Evolutionary conservation across 1,140 invertebrate species (phyloP), one percentile per base, ranked within the genome.

Genomic region (Anastatus disparis): DNA sequence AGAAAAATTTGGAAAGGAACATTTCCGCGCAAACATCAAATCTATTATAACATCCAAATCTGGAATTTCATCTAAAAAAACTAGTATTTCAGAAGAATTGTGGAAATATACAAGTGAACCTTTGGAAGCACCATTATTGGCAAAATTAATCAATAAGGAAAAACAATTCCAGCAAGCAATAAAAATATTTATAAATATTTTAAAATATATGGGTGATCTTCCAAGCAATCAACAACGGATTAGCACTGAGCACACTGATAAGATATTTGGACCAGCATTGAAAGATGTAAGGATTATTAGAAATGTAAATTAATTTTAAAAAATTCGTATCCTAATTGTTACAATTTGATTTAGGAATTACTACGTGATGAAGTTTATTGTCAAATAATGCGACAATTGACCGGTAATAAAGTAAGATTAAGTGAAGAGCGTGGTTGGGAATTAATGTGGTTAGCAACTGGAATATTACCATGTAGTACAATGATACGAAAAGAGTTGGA

Each of bases 131-230:
- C 95, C 96, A 0, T 84, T 97, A n/a, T 85, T 98, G 10, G 92
- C 93, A 78, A 94, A 95, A 81, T 79, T 98, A 6, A 80, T 91
- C 58, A 89, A 90, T 53, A 91, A 94, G 77, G 91, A 94, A 70
- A 91, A 93, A 65, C 84, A 93, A 8, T 89, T 89, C 29, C 91
- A 93, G 78, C 90, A 93, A 79, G 93, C 95, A 1, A 87, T 93
- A 74, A 87, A 89, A 56, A 89, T 91, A 55, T 96, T 94, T 84
- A 89, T 90, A 76, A 91, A 90, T 77, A 94, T 95, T 77, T 85
- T 97, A n/a, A 97, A 95, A 85, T 98, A 97, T 81, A 98, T 97
- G 95, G 96, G 95, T 29, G 96, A 98, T 82, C 89, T 96, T 75
- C 94, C 96, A 6, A 91, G 91, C 56, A 90, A 91, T 44, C 89